A percentile compares a stretch with the other conserved stretches of the same genome.
Evolutionary conservation across 2,113 vertebrate genomes (phyloP).

Genomic region (Terrapene triunguis): DNA sequence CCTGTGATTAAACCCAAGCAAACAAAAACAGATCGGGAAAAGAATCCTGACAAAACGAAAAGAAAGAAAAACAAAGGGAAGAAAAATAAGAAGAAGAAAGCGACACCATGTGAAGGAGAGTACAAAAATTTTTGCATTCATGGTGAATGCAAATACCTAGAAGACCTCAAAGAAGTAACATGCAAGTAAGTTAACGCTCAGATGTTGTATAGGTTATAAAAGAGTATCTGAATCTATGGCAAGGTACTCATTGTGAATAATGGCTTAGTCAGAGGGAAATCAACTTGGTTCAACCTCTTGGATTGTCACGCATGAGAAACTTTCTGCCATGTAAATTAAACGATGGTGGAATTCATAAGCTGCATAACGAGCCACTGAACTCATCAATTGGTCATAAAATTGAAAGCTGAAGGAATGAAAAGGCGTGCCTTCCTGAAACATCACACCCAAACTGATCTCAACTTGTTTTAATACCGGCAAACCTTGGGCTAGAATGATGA

Average conservation of each 20-base stretch:
- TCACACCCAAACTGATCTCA: conserved; percentile 71
- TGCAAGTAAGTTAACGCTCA: conserved; percentile 80
- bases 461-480: conserved; percentile 69
- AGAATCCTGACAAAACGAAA: conserved; percentile 74
- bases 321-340: conserved; percentile 57
- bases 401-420: conserved; percentile 65
- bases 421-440: conserved; percentile 68
- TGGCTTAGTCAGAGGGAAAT: conserved; percentile 14
- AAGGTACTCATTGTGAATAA: not conserved
- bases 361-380: conserved; percentile 60
- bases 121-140: conserved; percentile 85
- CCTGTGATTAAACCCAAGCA: conserved; percentile 80
- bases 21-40: conserved; percentile 75
- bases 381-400: conserved; percentile 72
- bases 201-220: not conserved
- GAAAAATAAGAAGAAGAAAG: conserved; percentile 81
- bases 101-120: conserved; percentile 78
- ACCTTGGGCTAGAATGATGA: conserved; percentile 27
- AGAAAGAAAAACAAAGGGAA: conserved; percentile 76
- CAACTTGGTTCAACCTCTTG: not conserved
- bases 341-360: conserved; percentile 48
- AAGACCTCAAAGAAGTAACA: conserved; percentile 68
- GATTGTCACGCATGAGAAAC: conserved; percentile 20
- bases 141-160: conserved; percentile 80
- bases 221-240: not conserved